Evolutionary conservation across 2,113 vertebrate species (phyloP).

Genomic region (Amphilophus citrinellus): DNA sequence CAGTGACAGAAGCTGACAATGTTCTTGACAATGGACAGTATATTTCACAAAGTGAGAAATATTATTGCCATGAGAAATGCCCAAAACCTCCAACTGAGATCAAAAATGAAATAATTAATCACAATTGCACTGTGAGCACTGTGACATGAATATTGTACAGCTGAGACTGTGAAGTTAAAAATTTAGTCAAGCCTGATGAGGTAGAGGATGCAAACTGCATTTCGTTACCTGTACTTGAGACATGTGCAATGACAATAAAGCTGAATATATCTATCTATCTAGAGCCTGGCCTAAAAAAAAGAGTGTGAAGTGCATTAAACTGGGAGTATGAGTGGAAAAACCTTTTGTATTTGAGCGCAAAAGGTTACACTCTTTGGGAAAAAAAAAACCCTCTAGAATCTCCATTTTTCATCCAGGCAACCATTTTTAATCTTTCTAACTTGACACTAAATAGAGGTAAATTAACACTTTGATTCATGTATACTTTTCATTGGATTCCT

Average conservation of each 20-base stretch:
- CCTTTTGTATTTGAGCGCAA: not conserved
- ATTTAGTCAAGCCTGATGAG: not conserved
- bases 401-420: not conserved
- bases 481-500: not conserved
- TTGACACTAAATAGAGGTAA: not conserved
- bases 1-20: not conserved
- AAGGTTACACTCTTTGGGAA: not conserved
- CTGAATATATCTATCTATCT: not conserved
- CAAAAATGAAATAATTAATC: slow-evolving; percentile 21
- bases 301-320: not conserved
- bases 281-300: not conserved
- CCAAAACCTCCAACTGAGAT: slow-evolving; percentile 1
- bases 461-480: not conserved
- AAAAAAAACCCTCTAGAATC: not conserved
- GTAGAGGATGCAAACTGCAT: too few relatives aligned
- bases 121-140: not conserved
- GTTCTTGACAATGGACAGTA: not conserved
- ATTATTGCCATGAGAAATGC: not conserved
- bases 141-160: slow-evolving; percentile 14
- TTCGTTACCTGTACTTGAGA: too few relatives aligned
- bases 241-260: too few relatives aligned
- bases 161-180: slow-evolving; percentile 10
- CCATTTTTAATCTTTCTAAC: not conserved
- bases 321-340: not conserved
- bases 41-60: slow-evolving; percentile 5